Conservation (phyloP, 1,140 invertebrate species). For the Eumaeus atala region DNA sequence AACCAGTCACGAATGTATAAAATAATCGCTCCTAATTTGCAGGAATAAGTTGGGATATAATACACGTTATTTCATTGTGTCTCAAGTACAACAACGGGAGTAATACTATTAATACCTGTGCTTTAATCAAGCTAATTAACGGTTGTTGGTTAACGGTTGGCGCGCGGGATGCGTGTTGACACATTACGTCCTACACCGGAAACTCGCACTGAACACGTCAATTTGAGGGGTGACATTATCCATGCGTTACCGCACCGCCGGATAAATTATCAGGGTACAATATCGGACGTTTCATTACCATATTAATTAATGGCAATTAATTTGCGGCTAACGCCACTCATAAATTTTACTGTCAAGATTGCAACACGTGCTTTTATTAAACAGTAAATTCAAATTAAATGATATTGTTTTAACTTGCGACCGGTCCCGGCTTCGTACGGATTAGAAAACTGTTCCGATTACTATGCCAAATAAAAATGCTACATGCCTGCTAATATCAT, state of each 20-base stretch:
- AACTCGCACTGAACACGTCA: slow-evolving; percentile 21
- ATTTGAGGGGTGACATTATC: slow-evolving; percentile 19
- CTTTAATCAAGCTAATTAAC: slow-evolving; percentile 12
- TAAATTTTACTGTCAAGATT: too few relatives aligned
- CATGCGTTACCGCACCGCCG: slow-evolving; percentile 11
- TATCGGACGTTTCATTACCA: slow-evolving; percentile 24
- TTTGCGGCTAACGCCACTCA: slow-evolving; percentile 3
- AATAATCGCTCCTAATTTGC: too few relatives aligned
- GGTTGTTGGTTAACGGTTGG: slow-evolving; percentile 5
- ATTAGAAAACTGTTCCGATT: too few relatives aligned
- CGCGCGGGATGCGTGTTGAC: slow-evolving; percentile 15
- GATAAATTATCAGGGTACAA: slow-evolving; percentile 17
- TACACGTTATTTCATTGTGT: background rate
- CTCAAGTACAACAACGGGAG: background rate
- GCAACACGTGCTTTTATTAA: too few relatives aligned
- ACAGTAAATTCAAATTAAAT: too few relatives aligned
- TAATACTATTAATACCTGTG: slow-evolving; percentile 7
- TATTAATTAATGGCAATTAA: slow-evolving; percentile 24
- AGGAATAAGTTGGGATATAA: too few relatives aligned
- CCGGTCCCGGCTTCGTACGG: too few relatives aligned
- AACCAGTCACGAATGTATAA: too few relatives aligned
- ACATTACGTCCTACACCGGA: slow-evolving; percentile 16
- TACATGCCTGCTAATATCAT: too few relatives aligned
- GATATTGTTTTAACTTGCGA: too few relatives aligned
- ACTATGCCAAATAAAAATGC: too few relatives aligned